phyloP scores from a whole-genome alignment of 2,113 vertebrate species.

The Lathamus discolor region DNA sequence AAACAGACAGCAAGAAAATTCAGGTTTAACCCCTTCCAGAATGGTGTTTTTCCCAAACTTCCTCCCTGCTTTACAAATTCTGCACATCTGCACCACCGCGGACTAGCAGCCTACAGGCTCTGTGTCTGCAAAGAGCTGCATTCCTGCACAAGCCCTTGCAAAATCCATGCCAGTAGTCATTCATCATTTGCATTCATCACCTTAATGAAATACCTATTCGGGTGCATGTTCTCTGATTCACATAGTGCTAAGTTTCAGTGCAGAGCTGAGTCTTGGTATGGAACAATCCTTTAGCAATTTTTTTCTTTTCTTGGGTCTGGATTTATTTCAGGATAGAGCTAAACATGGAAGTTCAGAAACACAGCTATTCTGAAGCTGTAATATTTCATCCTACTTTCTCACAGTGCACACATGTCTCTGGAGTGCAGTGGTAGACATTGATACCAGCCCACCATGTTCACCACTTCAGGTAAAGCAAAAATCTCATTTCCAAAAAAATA shows the following conservation, averaged over 20 bases:
- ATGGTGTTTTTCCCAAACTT: background rate
- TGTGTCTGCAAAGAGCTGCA: background rate
- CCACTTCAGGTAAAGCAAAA: conserved; percentile 31
- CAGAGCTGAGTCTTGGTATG: background rate
- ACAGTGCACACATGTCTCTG: background rate
- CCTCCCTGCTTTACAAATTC: background rate
- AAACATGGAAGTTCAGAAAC: background rate
- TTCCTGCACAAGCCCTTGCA: background rate
- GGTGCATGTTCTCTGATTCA: background rate
- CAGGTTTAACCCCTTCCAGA: background rate
- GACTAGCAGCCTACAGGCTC: background rate
- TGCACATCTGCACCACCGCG: background rate
- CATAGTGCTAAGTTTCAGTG: background rate
- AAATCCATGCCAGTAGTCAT: background rate
- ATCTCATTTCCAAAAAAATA: background rate
- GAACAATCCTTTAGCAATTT: background rate
- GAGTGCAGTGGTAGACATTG: background rate
- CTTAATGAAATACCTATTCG: background rate
- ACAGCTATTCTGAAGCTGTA: background rate
- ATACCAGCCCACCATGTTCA: background rate
- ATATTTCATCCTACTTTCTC: conserved; percentile 22
- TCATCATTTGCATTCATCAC: background rate
- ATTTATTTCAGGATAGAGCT: background rate
- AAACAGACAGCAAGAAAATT: background rate
- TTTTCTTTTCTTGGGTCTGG: background rate